These are phyloP conservation scores for Balearica regulorum DNA, from an alignment of 2,797 vertebrate genomes.

Conservation along the genomic window DNA sequence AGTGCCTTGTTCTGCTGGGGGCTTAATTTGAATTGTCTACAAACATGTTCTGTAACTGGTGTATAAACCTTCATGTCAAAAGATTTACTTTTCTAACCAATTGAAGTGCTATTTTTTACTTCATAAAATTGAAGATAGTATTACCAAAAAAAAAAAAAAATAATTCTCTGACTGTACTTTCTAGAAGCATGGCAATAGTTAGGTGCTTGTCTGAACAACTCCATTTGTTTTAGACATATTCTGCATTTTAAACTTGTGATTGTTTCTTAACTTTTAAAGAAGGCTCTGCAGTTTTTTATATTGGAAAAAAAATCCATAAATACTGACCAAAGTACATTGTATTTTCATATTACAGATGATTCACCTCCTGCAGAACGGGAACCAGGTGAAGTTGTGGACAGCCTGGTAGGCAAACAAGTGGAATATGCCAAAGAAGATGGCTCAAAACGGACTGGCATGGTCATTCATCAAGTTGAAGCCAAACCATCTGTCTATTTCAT, in stretches of 20 bases:
- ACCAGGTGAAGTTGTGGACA: conserved; percentile 96
- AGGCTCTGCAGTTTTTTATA: not conserved
- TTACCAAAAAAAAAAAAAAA: not conserved
- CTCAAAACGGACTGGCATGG: conserved; percentile 94
- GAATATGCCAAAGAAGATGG: conserved; percentile 98
- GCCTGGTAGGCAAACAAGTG: conserved; percentile 96
- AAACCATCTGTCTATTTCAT: conserved; percentile 97
- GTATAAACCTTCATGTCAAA: not conserved
- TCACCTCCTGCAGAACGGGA: conserved; percentile 89
- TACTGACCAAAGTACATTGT: not conserved
- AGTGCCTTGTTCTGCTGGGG: not conserved
- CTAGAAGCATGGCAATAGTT: not conserved
- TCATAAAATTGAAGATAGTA: not conserved
- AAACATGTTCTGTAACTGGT: not conserved
- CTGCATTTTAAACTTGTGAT: not conserved
- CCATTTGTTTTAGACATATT: not conserved
- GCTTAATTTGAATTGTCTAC: not conserved
- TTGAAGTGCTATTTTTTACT: not conserved
- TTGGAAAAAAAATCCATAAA: not conserved
- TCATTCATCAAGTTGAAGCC: conserved; percentile 97
- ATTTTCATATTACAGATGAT: conserved; percentile 78
- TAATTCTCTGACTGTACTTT: not conserved
- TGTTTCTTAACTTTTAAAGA: not conserved
- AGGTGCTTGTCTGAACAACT: not conserved
- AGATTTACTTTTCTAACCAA: not conserved